phyloP scores from a whole-genome alignment of 2,888 invertebrate species.

The Junonia oenone region DNA sequence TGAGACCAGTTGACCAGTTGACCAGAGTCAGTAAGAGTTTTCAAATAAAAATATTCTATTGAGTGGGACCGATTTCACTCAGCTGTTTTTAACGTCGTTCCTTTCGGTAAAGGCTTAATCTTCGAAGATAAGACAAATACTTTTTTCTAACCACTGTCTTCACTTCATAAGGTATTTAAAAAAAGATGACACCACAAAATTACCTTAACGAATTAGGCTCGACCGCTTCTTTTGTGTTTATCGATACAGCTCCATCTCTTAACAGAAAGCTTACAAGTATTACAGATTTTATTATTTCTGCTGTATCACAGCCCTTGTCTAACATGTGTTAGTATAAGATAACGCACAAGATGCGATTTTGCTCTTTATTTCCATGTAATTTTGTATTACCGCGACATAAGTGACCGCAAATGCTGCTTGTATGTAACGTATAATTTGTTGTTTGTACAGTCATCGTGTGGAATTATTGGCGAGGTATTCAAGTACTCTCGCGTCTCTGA shows the following conservation, averaged over 20 bases:
- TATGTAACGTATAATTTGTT: conserved; percentile 29
- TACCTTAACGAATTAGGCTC: conserved; percentile 14
- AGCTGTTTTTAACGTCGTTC: background rate
- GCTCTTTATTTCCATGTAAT: conserved; percentile 10
- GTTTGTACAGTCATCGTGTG: conserved; percentile 40
- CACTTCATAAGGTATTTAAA: conserved; percentile 8
- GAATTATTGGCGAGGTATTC: conserved; percentile 40
- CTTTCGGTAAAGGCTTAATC: background rate
- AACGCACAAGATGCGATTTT: too few relatives aligned
- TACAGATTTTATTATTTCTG: conserved; percentile 25
- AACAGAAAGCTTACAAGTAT: conserved; percentile 20
- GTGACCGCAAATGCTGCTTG: conserved; percentile 18
- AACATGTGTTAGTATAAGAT: background rate
- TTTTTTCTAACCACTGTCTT: background rate
- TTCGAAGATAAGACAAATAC: background rate
- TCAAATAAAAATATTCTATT: too few relatives aligned
- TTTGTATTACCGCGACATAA: conserved; percentile 5
- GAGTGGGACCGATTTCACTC: too few relatives aligned
- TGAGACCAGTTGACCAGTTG: too few relatives aligned
- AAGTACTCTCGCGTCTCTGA: conserved; percentile 41
- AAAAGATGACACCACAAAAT: conserved; percentile 14
- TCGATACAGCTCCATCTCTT: conserved; percentile 14
- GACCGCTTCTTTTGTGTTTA: conserved; percentile 20
- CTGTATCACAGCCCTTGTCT: conserved; percentile 20
- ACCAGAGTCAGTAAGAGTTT: too few relatives aligned